Base-by-base conservation (phyloP, 2,797 vertebrate genomes). In the Oreochromis mossambicus region DNA sequence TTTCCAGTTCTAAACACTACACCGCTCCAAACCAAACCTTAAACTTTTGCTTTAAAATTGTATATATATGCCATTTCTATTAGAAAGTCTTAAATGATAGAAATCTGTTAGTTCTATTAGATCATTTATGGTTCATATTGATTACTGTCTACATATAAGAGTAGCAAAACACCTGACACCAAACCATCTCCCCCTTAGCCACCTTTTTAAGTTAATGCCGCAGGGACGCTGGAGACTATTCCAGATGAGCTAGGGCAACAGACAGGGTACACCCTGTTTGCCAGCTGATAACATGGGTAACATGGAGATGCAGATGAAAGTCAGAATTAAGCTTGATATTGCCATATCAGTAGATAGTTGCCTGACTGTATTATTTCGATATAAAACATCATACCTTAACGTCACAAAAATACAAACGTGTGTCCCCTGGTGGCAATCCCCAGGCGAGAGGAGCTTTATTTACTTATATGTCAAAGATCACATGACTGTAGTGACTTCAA, bases 401-500 rank as follows among this genome's bases (percentile, higher is more conserved):
- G 26, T 48, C 63, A 68, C 63, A 9, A 48, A 48, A 73, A 48
- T 7, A 1, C 5, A 24, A 21, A 43, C 7, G 29, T 0, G 0
- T 29, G 43, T 48, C 43, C 10, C 68, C 24, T 73, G 68, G 14
- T 48, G 41, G 68, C 24, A 29, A 29, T 48, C 68, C 24, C 41
- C 43, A 73, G 68, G 41, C 10, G 15, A 29, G 24, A 68, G 38
- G 77, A 24, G 26, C 24, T 34, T 58, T n/a, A 77, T 12, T 81
- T 51, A 83, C 68, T 48, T 48, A 48, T 5, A 32, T 48, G 43
- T 12, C 43, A 73, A 73, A 73, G 24, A 48, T 86, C 41, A 54
- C 32, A 63, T 52, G 19, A 70, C n/a, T 77, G 46, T 41, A 63
- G 76, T 24, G 77, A 78, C 29, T 86, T 82, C 3, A 86, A 38